Evolutionary conservation across 2,888 invertebrate species (phyloP).

Genomic region (Halictus ligatus): DNA sequence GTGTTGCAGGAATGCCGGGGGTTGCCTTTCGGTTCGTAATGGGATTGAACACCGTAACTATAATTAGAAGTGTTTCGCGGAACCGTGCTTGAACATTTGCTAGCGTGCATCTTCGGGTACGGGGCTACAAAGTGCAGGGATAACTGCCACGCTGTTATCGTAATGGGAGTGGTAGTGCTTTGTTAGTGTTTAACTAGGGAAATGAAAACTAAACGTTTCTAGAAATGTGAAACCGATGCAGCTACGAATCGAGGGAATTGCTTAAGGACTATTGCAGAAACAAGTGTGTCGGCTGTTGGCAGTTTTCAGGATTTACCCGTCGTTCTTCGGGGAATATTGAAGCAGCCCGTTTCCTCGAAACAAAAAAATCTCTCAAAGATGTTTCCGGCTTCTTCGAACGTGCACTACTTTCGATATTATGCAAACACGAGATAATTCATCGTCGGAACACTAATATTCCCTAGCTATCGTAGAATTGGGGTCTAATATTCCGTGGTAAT

Average conservation of each 20-base stretch:
- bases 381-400: slow-evolving; percentile 9
- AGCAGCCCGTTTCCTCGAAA: slow-evolving; percentile 26
- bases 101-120: slow-evolving; percentile 18
- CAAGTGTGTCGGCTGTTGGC: slow-evolving; percentile 32
- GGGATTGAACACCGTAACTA: slow-evolving; percentile 32
- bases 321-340: slow-evolving; percentile 53
- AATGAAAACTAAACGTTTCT: slow-evolving; percentile 72
- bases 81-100: slow-evolving; percentile 50
- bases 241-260: slow-evolving; percentile 67
- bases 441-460: not conserved
- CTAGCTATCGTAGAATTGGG: not conserved
- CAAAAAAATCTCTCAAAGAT: slow-evolving; percentile 20
- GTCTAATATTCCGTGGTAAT: not conserved
- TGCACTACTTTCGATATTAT: not conserved
- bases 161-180: slow-evolving; percentile 66
- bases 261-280: slow-evolving; percentile 45
- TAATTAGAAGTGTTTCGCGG: slow-evolving; percentile 65
- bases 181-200: slow-evolving; percentile 66
- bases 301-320: slow-evolving; percentile 52
- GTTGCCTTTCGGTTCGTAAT: not conserved
- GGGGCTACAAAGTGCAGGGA: slow-evolving; percentile 49
- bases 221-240: slow-evolving; percentile 59
- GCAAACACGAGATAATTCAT: not conserved
- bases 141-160: slow-evolving; percentile 61
- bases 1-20: not conserved